phyloP scores from a whole-genome alignment of 2,797 vertebrate genomes.

The Manis crassicaudata region DNA sequence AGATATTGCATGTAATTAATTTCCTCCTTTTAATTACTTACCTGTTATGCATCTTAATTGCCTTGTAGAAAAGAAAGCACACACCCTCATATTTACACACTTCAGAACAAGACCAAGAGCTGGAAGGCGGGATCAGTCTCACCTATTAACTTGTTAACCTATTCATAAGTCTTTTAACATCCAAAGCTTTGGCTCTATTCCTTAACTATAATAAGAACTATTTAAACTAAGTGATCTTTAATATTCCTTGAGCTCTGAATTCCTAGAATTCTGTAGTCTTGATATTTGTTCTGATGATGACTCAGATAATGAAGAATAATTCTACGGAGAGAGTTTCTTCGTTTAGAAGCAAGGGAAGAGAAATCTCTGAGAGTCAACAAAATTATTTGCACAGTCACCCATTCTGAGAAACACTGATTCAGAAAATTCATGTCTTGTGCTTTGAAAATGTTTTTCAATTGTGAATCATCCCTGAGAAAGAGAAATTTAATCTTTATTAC shows the following conservation, averaged over 20 bases:
- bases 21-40: conserved; percentile 61
- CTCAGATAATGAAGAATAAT: conserved; percentile 13
- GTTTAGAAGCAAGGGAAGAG: not conserved
- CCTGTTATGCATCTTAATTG: conserved; percentile 10
- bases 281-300: conserved; percentile 13
- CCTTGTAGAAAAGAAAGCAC: not conserved
- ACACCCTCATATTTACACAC: not conserved
- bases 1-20: conserved; percentile 53
- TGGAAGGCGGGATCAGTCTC: not conserved
- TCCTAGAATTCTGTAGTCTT: conserved; percentile 34
- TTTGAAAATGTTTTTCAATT: not conserved
- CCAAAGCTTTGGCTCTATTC: conserved; percentile 32
- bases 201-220: not conserved
- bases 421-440: not conserved
- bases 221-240: conserved; percentile 38
- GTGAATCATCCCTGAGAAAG: not conserved
- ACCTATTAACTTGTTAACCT: not conserved
- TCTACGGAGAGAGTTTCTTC: not conserved
- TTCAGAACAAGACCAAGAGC: not conserved
- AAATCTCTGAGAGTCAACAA: not conserved
- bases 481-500: not conserved
- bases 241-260: conserved; percentile 31
- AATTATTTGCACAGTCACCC: not conserved
- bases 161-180: conserved; percentile 22
- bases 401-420: not conserved